These are phyloP conservation scores for Myotis davidii DNA, from an alignment of 2,113 vertebrate species.

Conservation along the genomic window DNA sequence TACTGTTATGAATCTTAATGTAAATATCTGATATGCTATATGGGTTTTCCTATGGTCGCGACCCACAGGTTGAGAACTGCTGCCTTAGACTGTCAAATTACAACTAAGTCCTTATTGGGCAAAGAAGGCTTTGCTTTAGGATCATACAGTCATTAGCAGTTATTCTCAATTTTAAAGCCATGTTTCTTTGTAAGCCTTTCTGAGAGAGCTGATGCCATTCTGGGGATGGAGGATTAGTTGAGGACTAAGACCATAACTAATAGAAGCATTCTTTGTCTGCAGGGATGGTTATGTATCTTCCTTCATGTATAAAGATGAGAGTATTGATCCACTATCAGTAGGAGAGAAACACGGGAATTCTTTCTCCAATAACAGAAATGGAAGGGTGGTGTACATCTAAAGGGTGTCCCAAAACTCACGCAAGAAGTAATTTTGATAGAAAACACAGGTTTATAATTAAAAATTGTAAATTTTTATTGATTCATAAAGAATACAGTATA, in stretches of 20 bases:
- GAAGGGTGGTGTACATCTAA: not conserved
- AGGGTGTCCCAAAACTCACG: no score
- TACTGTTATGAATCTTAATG: no score
- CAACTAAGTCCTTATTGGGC: not conserved
- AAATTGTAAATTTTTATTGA: no score
- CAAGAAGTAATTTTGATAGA: no score
- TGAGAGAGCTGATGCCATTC: not conserved
- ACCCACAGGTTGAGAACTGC: no score
- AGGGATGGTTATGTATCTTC: not conserved
- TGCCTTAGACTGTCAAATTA: not conserved
- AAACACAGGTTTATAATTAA: no score
- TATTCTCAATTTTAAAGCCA: constrained; percentile 23
- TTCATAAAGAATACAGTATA: no score
- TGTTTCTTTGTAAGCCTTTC: constrained; percentile 10
- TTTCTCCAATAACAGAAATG: constrained; percentile 18
- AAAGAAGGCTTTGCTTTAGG: constrained; percentile 24
- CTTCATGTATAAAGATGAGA: constrained; percentile 20
- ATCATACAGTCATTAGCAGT: not conserved
- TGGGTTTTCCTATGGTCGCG: no score
- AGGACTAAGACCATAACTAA: not conserved
- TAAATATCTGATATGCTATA: no score
- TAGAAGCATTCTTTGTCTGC: not conserved
- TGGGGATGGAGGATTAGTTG: not conserved
- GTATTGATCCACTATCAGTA: not conserved
- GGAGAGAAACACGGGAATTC: not conserved